Conservation (phyloP, 2,113 vertebrate genomes). For the Albula goreensis region DNA sequence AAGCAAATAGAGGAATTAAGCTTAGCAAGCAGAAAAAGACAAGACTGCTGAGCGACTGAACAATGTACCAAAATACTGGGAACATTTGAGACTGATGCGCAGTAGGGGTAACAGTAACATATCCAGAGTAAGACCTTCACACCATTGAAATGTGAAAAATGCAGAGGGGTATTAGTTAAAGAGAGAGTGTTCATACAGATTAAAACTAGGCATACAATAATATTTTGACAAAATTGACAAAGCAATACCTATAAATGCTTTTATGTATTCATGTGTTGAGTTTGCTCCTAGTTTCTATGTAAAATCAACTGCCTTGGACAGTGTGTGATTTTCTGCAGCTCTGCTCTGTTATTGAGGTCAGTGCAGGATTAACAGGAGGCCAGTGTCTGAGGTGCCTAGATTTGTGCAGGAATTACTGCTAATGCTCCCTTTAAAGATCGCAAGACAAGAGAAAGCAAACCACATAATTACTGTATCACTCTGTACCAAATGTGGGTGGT, state of each 20-base stretch:
- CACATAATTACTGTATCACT: not conserved
- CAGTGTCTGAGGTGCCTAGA: not conserved
- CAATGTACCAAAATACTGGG: not conserved
- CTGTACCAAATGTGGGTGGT: not conserved
- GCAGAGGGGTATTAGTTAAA: not conserved
- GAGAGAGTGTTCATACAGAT: not conserved
- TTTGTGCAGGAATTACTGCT: not conserved
- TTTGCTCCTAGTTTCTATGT: too few relatives aligned
- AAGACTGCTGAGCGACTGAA: not conserved
- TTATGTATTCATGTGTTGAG: not conserved
- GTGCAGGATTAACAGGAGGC: not conserved
- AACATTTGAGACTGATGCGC: not conserved
- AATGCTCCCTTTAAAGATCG: not conserved
- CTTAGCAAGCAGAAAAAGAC: conserved; percentile 23
- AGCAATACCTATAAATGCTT: not conserved
- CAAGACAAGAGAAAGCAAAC: not conserved
- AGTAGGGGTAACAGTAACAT: not conserved
- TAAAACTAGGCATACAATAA: not conserved
- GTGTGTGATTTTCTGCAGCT: not conserved
- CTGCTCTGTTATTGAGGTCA: not conserved
- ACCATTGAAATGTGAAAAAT: too few relatives aligned
- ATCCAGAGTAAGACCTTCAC: not conserved
- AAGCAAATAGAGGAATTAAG: conserved; percentile 66
- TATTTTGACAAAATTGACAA: not conserved
- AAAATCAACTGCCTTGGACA: not conserved